phyloP scores from a whole-genome alignment of 1,140 invertebrate genomes.

The Daktulosphaira vitifoliae region DNA sequence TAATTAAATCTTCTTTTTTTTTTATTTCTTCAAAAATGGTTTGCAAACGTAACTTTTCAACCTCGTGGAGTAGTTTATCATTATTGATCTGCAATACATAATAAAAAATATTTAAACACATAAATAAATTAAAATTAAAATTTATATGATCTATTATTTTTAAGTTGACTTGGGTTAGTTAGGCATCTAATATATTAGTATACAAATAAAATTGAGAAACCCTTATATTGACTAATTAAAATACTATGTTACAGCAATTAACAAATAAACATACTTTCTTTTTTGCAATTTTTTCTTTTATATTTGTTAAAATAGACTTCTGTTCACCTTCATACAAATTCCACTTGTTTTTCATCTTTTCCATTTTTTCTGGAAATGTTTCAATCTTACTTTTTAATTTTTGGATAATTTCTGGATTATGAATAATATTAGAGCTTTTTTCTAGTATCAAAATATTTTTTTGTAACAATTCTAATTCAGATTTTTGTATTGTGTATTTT shows the following conservation, averaged over 20 bases:
- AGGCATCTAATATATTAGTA: too few relatives aligned
- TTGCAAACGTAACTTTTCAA: constrained; percentile 40
- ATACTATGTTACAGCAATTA: neutral
- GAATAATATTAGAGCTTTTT: constrained; percentile 14
- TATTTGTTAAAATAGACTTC: constrained; percentile 49
- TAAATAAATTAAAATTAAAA: too few relatives aligned
- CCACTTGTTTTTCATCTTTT: constrained; percentile 45
- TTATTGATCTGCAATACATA: constrained; percentile 35
- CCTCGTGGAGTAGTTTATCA: constrained; percentile 40
- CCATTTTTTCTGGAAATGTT: constrained; percentile 45
- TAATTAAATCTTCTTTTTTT: constrained; percentile 21
- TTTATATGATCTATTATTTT: too few relatives aligned
- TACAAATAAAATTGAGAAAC: too few relatives aligned
- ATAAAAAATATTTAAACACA: too few relatives aligned
- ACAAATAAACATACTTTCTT: constrained; percentile 40
- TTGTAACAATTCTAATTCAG: neutral
- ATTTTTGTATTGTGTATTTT: neutral
- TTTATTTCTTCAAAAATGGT: constrained; percentile 18
- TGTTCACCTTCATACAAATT: constrained; percentile 39
- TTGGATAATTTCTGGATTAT: constrained; percentile 1
- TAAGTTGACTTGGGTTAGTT: too few relatives aligned
- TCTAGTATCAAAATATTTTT: neutral
- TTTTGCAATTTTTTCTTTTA: constrained; percentile 47
- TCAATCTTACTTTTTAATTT: constrained; percentile 28
- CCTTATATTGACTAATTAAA: too few relatives aligned